These are phyloP conservation scores for Cheilosia vernalis DNA, from an alignment of 2,888 invertebrate species.

Conservation along the genomic window DNA sequence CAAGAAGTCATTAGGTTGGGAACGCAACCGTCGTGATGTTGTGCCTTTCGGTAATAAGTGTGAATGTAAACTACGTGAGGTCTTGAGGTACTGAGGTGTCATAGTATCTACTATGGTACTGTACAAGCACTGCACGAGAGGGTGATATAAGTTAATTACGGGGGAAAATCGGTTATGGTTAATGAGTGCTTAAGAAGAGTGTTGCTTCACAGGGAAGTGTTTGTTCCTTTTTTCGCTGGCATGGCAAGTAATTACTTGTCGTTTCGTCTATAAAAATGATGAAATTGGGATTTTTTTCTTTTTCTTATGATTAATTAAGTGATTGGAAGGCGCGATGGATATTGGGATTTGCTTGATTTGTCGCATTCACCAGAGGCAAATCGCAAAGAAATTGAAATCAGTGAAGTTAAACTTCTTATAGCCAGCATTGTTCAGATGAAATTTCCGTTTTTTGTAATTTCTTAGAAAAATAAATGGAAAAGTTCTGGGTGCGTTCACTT, in stretches of 20 bases:
- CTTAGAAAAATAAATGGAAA: no score
- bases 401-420: no score
- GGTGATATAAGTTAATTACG: conserved; percentile 72
- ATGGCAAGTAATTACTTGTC: conserved; percentile 33
- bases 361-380: no score
- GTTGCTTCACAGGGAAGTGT: conserved; percentile 60
- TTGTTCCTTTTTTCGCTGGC: neutral
- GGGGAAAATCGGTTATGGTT: conserved; percentile 65
- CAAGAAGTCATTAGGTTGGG: conserved; percentile 71
- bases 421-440: no score
- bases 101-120: neutral
- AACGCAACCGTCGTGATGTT: conserved; percentile 44
- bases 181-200: conserved; percentile 43
- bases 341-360: no score
- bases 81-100: conserved; percentile 29
- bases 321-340: no score
- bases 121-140: conserved; percentile 31
- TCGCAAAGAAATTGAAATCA: no score
- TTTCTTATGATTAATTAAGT: neutral
- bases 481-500: no score
- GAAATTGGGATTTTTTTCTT: conserved; percentile 28
- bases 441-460: no score
- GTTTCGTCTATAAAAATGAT: conserved; percentile 26
- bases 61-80: conserved; percentile 59
- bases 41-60: conserved; percentile 31